A percentile compares a stretch with the other conserved stretches of the same genome.
Conservation (phyloP, 92 coral and sea anemone genomes). For the Siderastrea radians region DNA sequence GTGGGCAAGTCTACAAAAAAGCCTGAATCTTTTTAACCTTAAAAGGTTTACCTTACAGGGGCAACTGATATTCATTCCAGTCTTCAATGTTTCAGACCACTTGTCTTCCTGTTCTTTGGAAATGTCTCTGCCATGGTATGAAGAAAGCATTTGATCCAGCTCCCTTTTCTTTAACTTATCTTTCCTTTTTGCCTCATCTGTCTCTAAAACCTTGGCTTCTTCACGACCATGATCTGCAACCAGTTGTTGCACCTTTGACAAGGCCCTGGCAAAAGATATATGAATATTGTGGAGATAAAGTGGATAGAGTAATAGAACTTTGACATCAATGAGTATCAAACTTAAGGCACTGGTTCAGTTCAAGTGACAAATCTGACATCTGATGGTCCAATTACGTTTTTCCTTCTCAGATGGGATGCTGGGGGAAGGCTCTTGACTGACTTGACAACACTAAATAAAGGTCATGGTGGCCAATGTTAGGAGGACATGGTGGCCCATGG, state of each 20-base stretch:
- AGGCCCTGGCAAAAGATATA: constrained; percentile 34
- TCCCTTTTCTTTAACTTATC: background rate
- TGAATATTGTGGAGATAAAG: too few species aligned
- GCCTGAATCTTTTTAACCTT: background rate
- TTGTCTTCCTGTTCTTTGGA: constrained; percentile 12
- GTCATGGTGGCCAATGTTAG: too few species aligned
- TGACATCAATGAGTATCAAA: too few species aligned
- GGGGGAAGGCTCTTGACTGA: too few species aligned
- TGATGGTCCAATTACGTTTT: too few species aligned
- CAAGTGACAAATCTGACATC: too few species aligned
- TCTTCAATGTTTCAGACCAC: constrained; percentile 19
- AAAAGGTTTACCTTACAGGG: constrained; percentile 56
- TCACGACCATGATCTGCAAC: background rate
- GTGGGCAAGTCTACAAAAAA: background rate
- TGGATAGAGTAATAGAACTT: too few species aligned
- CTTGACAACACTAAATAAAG: too few species aligned
- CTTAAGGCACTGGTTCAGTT: too few species aligned
- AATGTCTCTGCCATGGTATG: constrained; percentile 26
- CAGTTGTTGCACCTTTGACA: constrained; percentile 46
- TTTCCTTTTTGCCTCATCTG: background rate
- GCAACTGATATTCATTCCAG: background rate
- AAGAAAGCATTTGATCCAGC: constrained; percentile 34
- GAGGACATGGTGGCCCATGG: too few species aligned
- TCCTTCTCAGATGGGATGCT: too few species aligned
- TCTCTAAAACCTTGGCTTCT: background rate